Evolutionary conservation across 1,140 invertebrate species (phyloP).

Genomic region (Euwallacea fornicatus): DNA sequence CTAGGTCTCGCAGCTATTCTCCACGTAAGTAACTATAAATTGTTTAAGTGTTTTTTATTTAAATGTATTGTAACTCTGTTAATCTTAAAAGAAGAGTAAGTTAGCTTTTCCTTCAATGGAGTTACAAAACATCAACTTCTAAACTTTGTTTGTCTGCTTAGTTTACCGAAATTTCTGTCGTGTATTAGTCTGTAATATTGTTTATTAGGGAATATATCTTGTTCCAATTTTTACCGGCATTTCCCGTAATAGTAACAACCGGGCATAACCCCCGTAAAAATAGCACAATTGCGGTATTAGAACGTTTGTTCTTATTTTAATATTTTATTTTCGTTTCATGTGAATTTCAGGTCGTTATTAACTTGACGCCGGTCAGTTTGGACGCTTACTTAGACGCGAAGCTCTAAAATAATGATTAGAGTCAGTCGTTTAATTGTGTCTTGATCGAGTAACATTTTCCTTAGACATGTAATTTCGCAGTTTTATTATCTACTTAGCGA

Average conservation of each 20-base stretch:
- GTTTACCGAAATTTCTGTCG: no score
- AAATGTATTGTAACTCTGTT: no score
- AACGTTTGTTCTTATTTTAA: conserved; percentile 2
- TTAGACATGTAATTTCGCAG: conserved; percentile 6
- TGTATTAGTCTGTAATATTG: no score
- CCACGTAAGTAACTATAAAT: conserved; percentile 69
- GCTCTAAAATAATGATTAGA: conserved; percentile 35
- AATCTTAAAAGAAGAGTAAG: no score
- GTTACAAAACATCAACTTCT: no score
- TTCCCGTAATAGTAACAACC: no score
- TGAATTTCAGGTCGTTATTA: conserved; percentile 53
- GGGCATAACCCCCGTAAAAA: no score
- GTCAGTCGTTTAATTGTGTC: background rate
- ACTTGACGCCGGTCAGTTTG: conserved; percentile 37
- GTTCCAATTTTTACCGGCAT: no score
- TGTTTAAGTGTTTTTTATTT: background rate
- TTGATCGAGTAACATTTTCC: conserved; percentile 31
- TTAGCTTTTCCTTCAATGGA: no score
- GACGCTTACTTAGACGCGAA: conserved; percentile 37
- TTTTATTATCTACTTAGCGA: conserved; percentile 1
- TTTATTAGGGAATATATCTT: no score
- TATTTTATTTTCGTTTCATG: conserved; percentile 45
- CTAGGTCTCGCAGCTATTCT: conserved; percentile 81
- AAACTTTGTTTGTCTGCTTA: no score
- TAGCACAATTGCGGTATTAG: no score